A percentile compares a stretch with the other conserved stretches of the same genome.
Conservation (phyloP, 2,797 vertebrate species). For the Phoeniculus purpureus region DNA sequence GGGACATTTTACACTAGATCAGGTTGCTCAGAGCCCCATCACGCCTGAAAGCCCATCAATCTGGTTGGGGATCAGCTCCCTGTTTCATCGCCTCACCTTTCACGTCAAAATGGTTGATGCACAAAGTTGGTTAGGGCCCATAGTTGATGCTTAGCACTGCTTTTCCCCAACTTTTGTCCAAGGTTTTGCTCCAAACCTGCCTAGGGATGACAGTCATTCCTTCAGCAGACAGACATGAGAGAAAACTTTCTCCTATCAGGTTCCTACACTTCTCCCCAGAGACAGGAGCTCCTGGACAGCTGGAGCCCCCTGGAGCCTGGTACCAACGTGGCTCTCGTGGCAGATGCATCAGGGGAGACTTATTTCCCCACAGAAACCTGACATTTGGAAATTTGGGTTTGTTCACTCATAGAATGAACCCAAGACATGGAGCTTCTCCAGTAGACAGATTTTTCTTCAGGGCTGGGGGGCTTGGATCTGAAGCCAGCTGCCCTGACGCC, state of each 20-base stretch:
- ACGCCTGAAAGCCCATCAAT: too few relatives aligned
- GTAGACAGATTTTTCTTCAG: not conserved
- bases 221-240: accelerated
- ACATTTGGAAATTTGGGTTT: not conserved
- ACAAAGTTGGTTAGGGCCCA: not conserved
- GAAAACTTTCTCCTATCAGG: not conserved
- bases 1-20: too few relatives aligned
- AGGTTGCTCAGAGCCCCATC: too few relatives aligned
- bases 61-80: not conserved
- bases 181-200: not conserved
- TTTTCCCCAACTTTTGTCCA: not conserved
- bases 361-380: not conserved
- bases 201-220: not conserved
- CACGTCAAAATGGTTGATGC: not conserved
- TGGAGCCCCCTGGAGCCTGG: not conserved
- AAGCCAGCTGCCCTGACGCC: not conserved
- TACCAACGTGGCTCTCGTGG: accelerated
- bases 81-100: not conserved
- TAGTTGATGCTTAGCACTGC: not conserved
- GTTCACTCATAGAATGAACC: not conserved
- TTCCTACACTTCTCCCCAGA: not conserved
- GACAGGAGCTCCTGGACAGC: not conserved
- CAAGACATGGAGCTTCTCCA: not conserved
- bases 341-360: not conserved
- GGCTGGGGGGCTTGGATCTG: not conserved